Conservation (phyloP, 2,888 invertebrate genomes). For the Amblyjoppa proteus region DNA sequence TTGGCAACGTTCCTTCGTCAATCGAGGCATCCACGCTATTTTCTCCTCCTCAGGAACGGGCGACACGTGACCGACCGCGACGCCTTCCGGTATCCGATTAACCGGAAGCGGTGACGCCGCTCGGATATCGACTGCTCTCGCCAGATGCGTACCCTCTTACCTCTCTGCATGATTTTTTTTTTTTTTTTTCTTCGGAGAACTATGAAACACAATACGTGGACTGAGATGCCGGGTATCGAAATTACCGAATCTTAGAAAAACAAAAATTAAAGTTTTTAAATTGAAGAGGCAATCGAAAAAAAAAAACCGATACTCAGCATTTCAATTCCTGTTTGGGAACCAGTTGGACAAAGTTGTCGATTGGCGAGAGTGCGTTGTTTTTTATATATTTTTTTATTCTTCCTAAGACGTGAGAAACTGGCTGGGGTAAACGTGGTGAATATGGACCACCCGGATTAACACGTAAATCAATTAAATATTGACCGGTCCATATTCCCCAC, state of each 20-base stretch:
- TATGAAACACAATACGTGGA: neutral
- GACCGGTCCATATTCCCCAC: too few species aligned
- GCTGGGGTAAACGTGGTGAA: too few species aligned
- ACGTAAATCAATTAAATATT: too few species aligned
- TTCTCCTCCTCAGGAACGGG: conserved; percentile 41
- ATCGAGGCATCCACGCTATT: conserved; percentile 48
- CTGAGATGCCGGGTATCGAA: neutral
- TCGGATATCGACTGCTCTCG: neutral
- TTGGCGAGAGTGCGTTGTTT: too few species aligned
- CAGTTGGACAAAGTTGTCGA: too few species aligned
- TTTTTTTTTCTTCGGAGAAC: neutral
- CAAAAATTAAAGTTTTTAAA: neutral
- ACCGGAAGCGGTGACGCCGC: conserved; percentile 50
- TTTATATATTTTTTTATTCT: too few species aligned
- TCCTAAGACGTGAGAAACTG: too few species aligned
- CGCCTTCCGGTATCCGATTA: conserved; percentile 59
- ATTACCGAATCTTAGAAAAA: neutral
- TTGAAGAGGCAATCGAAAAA: neutral
- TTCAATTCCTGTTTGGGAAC: too few species aligned
- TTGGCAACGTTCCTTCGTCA: conserved; percentile 63
- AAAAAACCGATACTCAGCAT: too few species aligned
- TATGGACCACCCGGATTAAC: too few species aligned
- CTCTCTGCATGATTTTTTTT: neutral
- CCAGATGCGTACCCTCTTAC: neutral
- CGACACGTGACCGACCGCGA: conserved; percentile 48